Evolutionary conservation across 2,888 invertebrate genomes (phyloP), one percentile per base, ranked within the genome.

Genomic region (Pheosia gnoma): DNA sequence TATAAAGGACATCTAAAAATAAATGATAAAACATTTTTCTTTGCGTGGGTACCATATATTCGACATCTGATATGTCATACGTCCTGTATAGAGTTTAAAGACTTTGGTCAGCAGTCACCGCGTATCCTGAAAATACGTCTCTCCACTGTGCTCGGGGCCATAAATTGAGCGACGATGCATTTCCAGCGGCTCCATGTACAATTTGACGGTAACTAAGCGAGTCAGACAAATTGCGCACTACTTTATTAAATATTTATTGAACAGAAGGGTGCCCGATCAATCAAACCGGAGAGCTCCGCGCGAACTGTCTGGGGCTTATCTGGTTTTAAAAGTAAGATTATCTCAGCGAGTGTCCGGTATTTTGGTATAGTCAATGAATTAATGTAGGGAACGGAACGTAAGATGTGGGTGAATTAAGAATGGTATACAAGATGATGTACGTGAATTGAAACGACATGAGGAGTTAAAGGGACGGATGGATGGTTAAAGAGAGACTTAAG

Each of bases 201-300:
- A 90, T 89, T 85, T 89, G 82, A 81, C 84, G 85, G 83, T 82
- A 88, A 87, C 85, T 88, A 85, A 90, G 83, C 81, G 82, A 84
- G 84, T 87, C 88, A 74, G 88, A 90, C 85, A 88, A 89, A 89
- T 90, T 88, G 89, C 86, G 82, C 78, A 80, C 84, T 82, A 85
- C 74, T 85, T 84, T 86, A 90, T 91, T 85, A 87, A 91, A 85
- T 91, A 92, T 92, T 91, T 91, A 92, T 91, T 86, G 87, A 81
- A 82, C 68, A 75, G 82, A 85, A 85, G 86, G 89, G 87, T 81
- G 74, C 68, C 82, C 84, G 84, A 91, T 92, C 91, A 88, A 91
- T 91, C 91, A 91, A 78, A 66, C 62, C 65, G 65, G 61, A 39
- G 38, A 39, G 38, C 47, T 9, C n/a, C 9, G 5, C 43, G 43